Percentiles rank a stretch among this genome's conserved stretches.
phyloP scores from a whole-genome alignment of 2,888 invertebrate species.

The Pterobdella sp. region DNA sequence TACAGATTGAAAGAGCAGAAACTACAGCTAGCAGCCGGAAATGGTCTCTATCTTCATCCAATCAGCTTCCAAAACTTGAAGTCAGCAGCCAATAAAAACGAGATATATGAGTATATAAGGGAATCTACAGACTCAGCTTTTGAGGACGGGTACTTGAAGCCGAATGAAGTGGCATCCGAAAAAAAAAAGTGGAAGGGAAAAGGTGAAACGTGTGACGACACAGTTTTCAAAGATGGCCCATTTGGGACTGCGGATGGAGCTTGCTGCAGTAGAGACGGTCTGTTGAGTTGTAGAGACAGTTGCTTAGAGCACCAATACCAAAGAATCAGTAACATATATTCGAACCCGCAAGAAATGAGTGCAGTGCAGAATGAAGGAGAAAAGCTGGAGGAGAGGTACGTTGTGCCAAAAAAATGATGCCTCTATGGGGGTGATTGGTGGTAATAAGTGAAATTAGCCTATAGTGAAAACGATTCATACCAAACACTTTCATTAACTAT shows the following conservation, averaged over 20 bases:
- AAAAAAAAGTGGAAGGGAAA: not conserved
- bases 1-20: conserved; percentile 5
- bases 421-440: too few species aligned
- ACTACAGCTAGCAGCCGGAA: not conserved
- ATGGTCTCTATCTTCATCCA: conserved; percentile 17
- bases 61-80: conserved; percentile 8
- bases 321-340: not conserved
- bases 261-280: too few species aligned
- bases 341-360: conserved; percentile 5
- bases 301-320: conserved; percentile 5
- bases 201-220: not conserved
- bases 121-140: not conserved
- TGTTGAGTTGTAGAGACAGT: not conserved
- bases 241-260: too few species aligned
- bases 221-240: too few species aligned
- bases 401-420: not conserved
- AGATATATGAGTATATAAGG: conserved; percentile 18
- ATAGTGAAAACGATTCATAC: too few species aligned
- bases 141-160: conserved; percentile 23
- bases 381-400: not conserved
- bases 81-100: not conserved
- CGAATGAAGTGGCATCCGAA: conserved; percentile 1
- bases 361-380: not conserved
- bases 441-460: too few species aligned
- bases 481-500: too few species aligned